Evolutionary conservation across 2,888 invertebrate species (phyloP).

Genomic region (Monoplex corrugatus): DNA sequence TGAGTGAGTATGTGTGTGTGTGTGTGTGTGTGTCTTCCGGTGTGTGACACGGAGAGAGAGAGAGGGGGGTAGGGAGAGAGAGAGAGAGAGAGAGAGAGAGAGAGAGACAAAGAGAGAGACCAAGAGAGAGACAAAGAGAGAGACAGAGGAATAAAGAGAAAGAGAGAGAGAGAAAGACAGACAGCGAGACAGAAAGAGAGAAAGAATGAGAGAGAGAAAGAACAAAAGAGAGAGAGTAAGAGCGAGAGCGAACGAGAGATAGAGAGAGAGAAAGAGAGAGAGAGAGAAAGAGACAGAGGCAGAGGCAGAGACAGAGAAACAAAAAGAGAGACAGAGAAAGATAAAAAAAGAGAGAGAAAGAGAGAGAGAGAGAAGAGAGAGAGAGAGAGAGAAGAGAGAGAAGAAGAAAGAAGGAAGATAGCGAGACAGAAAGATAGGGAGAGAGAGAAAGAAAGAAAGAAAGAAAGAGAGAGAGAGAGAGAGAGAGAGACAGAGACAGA

Average conservation of each 20-base stretch:
- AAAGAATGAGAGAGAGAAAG: too few relatives aligned
- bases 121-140: too few relatives aligned
- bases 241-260: too few relatives aligned
- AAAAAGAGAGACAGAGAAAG: neutral
- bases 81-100: neutral
- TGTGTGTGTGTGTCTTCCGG: too few relatives aligned
- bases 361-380: slow-evolving; percentile 18
- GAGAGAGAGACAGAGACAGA: neutral
- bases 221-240: too few relatives aligned
- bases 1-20: too few relatives aligned
- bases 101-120: neutral
- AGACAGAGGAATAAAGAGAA: too few relatives aligned
- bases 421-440: neutral
- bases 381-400: neutral
- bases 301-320: neutral
- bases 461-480: slow-evolving; percentile 7
- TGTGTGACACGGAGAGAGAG: too few relatives aligned
- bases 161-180: too few relatives aligned
- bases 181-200: too few relatives aligned
- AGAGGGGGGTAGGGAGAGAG: neutral
- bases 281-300: neutral
- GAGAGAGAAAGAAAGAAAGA: neutral
- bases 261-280: too few relatives aligned
- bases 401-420: neutral
- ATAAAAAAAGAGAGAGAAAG: slow-evolving; percentile 16